Evolutionary conservation across 1,140 invertebrate species (phyloP), one percentile per base, ranked within the genome.

Genomic region (Drosophila persimilis): DNA sequence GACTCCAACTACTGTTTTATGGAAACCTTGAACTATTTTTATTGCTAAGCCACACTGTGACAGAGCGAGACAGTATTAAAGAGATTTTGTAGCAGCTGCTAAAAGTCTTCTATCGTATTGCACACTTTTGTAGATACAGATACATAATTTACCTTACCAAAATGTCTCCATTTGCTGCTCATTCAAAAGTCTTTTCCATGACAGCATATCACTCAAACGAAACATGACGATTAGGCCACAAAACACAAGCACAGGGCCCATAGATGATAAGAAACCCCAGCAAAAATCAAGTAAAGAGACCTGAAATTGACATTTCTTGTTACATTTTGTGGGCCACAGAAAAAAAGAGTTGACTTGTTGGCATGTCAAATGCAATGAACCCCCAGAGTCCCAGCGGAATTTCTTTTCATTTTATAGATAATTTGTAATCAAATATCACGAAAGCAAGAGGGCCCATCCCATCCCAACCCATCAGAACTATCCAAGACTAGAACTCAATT

Each of bases 381-480:
- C 64, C 43, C 39, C 45, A 35, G 43, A 26, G 43, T 17, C 77
- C 39, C 31, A 62, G 59, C 43, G 48, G 46, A 44, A 66, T 63
- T 63, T 70, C 60, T 61, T 53, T 57, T 52, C 66, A 56, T 60
- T 73, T 67, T 55, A 57, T 47, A 74, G 77, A 85, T 86, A 86
- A 81, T 77, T 85, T 81, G 77, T 85, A 85, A 85, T 86, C 77
- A 86, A 85, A 85, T 86, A 86, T 81, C 81, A 85, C 81, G 81
- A 11, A 85, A 77, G 62, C 54, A 45, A 29, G 48, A 35, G 47
- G 45, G 13, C 58, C 62, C 48, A 64, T 50, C 35, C 24, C 24
- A 24, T 17, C 2, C 20, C 35, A 63, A 31, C n/a, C 60, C 63
- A 52, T 24, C 20, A 43, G 35, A 64, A 64, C 63, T 53, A 58